Conservation (phyloP, 2,113 vertebrate species). For the Odontophorus gujanensis region DNA sequence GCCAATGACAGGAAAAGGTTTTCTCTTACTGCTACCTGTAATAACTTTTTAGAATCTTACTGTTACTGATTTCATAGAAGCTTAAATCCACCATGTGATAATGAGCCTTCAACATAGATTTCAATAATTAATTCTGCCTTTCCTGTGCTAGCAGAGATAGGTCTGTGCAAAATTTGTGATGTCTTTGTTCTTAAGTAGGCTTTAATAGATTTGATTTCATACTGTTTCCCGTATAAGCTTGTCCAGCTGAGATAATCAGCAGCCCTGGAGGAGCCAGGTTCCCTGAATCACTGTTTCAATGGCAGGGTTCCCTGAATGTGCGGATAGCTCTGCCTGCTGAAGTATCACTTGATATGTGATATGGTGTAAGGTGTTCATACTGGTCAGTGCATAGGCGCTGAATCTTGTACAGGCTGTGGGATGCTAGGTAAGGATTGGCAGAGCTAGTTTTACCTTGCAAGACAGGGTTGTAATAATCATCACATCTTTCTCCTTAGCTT, state of each 20-base stretch:
- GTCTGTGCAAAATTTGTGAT: conserved; percentile 23
- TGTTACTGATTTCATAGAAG: not conserved
- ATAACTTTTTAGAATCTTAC: not conserved
- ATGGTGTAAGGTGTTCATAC: not conserved
- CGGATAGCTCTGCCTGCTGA: not conserved
- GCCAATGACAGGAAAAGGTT: not conserved
- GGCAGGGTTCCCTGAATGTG: conserved; percentile 40
- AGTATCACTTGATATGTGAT: not conserved
- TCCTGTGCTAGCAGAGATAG: not conserved
- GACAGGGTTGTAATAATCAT: not conserved
- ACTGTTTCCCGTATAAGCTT: conserved; percentile 49
- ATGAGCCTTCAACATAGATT: not conserved
- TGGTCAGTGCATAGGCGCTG: not conserved
- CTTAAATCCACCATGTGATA: not conserved
- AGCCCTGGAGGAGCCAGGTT: conserved; percentile 64
- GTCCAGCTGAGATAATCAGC: conserved; percentile 52
- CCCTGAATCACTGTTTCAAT: conserved; percentile 61
- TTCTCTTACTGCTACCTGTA: not conserved
- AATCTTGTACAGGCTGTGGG: not conserved
- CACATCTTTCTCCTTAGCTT: not conserved
- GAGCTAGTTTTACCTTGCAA: not conserved
- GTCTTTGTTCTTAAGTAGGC: conserved; percentile 9
- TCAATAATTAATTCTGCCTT: conserved; percentile 12
- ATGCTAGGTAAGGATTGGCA: not conserved
- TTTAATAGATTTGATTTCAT: conserved; percentile 48